These are phyloP conservation scores for Plestiodon gilberti DNA, from an alignment of 2,113 vertebrate genomes.

Conservation along the genomic window DNA sequence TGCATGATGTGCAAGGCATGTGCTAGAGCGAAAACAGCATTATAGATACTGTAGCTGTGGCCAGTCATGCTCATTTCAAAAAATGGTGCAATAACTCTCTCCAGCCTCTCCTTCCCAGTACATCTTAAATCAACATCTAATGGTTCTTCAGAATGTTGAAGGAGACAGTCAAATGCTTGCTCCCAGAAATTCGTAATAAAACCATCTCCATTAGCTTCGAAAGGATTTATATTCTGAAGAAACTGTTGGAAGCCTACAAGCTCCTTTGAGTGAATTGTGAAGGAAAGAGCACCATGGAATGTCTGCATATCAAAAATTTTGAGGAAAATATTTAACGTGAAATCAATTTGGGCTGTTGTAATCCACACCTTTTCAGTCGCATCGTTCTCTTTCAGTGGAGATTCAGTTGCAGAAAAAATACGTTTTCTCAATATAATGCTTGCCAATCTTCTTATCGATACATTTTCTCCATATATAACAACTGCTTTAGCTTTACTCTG, in stretches of 20 bases:
- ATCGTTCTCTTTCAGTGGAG: background rate
- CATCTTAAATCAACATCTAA: background rate
- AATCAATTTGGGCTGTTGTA: slow-evolving; percentile 1
- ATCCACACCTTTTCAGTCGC: background rate
- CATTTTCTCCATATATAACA: background rate
- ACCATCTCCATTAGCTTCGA: background rate
- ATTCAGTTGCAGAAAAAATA: background rate
- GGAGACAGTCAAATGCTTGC: background rate
- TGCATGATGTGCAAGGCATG: background rate
- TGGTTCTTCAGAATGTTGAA: too few species aligned
- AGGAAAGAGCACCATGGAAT: slow-evolving; percentile 1
- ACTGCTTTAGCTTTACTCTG: background rate
- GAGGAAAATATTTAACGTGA: background rate
- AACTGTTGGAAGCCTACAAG: background rate
- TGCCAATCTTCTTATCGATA: background rate
- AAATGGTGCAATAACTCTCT: too few species aligned
- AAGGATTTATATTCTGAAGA: background rate
- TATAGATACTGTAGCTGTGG: too few species aligned
- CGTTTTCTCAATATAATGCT: accelerated
- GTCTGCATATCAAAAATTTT: background rate
- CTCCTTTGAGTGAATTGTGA: background rate
- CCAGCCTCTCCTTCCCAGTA: background rate
- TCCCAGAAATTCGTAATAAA: slow-evolving; percentile 19
- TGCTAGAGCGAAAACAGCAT: background rate
- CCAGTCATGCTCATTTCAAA: too few species aligned